These are phyloP conservation scores for Paraplagusia blochii DNA, from an alignment of 2,113 vertebrate genomes.

Conservation along the genomic window DNA sequence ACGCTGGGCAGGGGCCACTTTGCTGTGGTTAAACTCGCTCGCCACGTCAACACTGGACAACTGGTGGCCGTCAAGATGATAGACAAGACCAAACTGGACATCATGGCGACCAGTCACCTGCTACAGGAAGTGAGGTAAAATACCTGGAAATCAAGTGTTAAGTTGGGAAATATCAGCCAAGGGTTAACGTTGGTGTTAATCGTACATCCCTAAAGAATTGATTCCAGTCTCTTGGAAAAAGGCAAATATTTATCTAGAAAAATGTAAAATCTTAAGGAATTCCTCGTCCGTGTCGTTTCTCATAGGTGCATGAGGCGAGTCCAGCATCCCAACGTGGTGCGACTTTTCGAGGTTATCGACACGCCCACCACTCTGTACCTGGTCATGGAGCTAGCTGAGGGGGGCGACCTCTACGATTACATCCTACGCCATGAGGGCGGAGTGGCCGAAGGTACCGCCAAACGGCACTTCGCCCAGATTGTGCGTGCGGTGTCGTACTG, in stretches of 20 bases:
- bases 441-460: constrained; percentile 77
- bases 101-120: constrained; percentile 80
- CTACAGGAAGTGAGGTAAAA: constrained; percentile 84
- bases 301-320: constrained; percentile 85
- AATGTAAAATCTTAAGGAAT: too few species aligned
- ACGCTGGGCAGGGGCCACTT: constrained; percentile 87
- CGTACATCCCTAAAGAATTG: too few species aligned
- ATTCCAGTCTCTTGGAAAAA: too few species aligned
- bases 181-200: too few species aligned
- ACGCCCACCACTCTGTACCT: constrained; percentile 87
- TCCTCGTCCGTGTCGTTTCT: not conserved
- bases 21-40: constrained; percentile 83
- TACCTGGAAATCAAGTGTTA: too few species aligned
- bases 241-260: too few species aligned
- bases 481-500: constrained; percentile 86
- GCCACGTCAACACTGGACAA: constrained; percentile 83
- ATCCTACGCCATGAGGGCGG: constrained; percentile 85
- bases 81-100: constrained; percentile 84
- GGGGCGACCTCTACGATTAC: constrained; percentile 88
- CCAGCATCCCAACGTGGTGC: constrained; percentile 88
- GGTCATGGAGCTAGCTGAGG: constrained; percentile 87
- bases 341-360: constrained; percentile 88
- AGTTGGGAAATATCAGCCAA: too few species aligned
- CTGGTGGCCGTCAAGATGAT: constrained; percentile 89
- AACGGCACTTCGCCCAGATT: constrained; percentile 85